These are phyloP conservation scores for Eretmochelys imbricata DNA, from an alignment of 2,113 vertebrate genomes.

Conservation along the genomic window DNA sequence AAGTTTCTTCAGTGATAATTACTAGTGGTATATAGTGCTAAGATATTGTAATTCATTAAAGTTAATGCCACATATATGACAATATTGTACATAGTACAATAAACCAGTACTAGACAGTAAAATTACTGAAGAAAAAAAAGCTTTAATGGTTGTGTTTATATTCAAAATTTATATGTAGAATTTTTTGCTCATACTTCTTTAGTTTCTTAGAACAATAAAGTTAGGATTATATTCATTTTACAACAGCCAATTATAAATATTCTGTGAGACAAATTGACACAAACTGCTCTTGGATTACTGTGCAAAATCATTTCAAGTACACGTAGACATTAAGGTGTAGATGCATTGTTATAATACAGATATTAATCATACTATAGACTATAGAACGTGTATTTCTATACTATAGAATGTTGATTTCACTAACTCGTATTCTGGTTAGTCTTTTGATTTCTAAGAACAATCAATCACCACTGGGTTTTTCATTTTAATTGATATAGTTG, in stretches of 20 bases:
- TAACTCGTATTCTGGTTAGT: neutral
- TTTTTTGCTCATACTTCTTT: neutral
- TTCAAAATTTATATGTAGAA: conserved; percentile 29
- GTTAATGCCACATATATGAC: conserved; percentile 11
- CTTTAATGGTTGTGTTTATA: conserved; percentile 58
- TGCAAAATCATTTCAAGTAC: neutral
- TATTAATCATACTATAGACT: fast-evolving
- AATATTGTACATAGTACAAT: neutral
- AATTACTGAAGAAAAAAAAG: conserved; percentile 46
- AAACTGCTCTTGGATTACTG: neutral
- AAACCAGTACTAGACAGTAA: conserved; percentile 52
- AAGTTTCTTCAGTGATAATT: conserved; percentile 19
- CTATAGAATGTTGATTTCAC: neutral
- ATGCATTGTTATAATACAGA: neutral
- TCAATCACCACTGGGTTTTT: neutral
- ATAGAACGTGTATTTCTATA: too few relatives aligned
- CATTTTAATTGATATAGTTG: fast-evolving
- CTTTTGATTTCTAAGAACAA: neutral
- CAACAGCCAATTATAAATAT: neutral
- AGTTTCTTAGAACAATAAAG: fast-evolving
- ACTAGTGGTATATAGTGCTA: neutral
- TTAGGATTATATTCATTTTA: neutral
- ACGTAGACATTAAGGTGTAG: fast-evolving
- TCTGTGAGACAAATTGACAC: neutral
- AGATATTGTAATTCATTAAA: conserved; percentile 25